Evolutionary conservation across 2,113 vertebrate genomes (phyloP).

Genomic region (Columba janthina): DNA sequence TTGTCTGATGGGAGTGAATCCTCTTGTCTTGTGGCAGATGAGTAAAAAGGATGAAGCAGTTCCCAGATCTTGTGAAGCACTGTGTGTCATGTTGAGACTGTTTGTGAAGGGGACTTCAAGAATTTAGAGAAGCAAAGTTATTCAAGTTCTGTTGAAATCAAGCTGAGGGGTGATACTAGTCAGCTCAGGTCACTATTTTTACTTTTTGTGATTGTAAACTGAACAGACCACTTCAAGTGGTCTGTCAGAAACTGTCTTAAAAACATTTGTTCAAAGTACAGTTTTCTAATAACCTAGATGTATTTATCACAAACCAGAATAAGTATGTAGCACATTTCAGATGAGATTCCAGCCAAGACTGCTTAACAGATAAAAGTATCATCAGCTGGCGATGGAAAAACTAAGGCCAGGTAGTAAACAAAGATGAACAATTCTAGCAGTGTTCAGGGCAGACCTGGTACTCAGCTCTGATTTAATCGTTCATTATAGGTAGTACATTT

Average conservation of each 20-base stretch:
- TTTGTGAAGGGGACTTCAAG: neutral
- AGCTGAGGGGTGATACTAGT: neutral
- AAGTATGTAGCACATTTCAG: neutral
- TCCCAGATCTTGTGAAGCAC: neutral
- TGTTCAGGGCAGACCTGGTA: neutral
- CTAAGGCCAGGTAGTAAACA: neutral
- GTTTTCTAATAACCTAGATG: neutral
- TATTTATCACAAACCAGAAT: neutral
- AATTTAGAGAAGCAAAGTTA: neutral
- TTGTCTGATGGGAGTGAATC: neutral
- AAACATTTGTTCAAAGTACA: neutral
- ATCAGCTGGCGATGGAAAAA: neutral
- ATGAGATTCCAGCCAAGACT: neutral
- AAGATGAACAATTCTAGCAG: neutral
- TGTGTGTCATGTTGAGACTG: neutral
- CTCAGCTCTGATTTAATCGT: neutral
- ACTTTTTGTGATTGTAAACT: neutral
- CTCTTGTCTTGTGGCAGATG: neutral
- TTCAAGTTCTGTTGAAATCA: neutral
- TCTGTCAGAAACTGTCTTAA: neutral
- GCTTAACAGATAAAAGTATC: neutral
- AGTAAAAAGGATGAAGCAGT: neutral
- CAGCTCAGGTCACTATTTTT: neutral
- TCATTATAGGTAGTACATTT: neutral
- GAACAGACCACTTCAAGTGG: neutral